Percentiles rank a stretch among this genome's conserved stretches.
These are phyloP conservation scores for Matsumurasca onukii DNA, from an alignment of 1,140 invertebrate species.

Conservation along the genomic window DNA sequence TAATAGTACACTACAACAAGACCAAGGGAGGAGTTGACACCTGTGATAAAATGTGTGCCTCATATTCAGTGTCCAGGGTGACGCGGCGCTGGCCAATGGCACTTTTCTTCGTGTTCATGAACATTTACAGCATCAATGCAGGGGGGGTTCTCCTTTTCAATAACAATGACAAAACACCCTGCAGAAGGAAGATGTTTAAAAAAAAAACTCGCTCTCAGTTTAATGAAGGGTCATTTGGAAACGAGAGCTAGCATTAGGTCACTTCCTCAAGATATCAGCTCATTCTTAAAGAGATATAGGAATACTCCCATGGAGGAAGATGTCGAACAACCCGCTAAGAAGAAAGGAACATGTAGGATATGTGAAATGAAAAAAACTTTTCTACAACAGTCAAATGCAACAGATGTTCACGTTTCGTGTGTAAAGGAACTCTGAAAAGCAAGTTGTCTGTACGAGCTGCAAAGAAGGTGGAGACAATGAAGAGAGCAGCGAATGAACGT, in stretches of 20 bases:
- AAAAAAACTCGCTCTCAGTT: conserved; percentile 20
- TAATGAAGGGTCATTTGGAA: conserved; percentile 13
- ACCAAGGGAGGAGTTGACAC: conserved; percentile 45
- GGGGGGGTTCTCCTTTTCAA: background rate
- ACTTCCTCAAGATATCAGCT: background rate
- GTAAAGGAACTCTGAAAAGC: too few relatives aligned
- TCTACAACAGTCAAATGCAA: conserved; percentile 11
- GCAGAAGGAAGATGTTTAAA: conserved; percentile 24
- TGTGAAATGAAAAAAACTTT: conserved; percentile 5
- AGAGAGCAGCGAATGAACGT: too few relatives aligned
- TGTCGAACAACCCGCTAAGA: background rate
- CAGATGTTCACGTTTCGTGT: too few relatives aligned
- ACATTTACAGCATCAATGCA: conserved; percentile 40
- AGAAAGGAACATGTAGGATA: conserved; percentile 20
- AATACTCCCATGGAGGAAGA: background rate
- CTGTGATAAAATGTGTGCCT: conserved; percentile 42
- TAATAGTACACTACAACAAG: conserved; percentile 42
- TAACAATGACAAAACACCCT: conserved; percentile 3
- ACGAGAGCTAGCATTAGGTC: conserved; percentile 8
- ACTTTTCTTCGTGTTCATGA: conserved; percentile 42
- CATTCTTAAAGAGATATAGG: background rate
- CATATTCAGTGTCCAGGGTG: conserved; percentile 33
- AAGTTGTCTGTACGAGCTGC: too few relatives aligned
- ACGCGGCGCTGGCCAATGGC: conserved; percentile 43
- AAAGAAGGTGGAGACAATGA: too few relatives aligned